Conservation (phyloP, 2,113 vertebrate genomes). For the Cephalopterus ornatus region DNA sequence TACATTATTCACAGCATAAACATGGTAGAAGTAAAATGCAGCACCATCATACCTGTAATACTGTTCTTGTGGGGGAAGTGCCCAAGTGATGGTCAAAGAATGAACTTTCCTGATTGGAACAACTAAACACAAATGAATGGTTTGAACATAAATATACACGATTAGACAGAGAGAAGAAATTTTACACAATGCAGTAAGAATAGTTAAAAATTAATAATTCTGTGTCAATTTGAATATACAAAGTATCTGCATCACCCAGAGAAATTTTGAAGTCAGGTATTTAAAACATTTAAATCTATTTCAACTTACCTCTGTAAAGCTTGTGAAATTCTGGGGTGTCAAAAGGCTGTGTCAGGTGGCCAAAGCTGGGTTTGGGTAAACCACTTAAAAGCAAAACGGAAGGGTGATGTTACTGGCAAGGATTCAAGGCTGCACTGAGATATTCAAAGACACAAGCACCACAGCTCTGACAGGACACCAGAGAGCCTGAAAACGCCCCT, state of each 20-base stretch:
- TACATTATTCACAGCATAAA: background rate
- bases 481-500: background rate
- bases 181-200: background rate
- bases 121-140: slow-evolving; percentile 76
- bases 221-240: too few relatives aligned
- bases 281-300: background rate
- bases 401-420: background rate
- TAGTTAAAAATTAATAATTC: too few relatives aligned
- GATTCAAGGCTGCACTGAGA: background rate
- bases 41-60: slow-evolving; percentile 84
- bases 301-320: slow-evolving; percentile 88
- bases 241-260: background rate
- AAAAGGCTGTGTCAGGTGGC: slow-evolving; percentile 87
- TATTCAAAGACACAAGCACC: background rate
- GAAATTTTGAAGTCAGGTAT: background rate
- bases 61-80: slow-evolving; percentile 88
- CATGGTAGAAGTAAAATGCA: background rate
- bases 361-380: slow-evolving; percentile 84
- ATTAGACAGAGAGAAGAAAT: background rate
- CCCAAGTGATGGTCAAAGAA: slow-evolving; percentile 92
- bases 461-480: background rate
- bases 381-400: slow-evolving; percentile 76
- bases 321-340: slow-evolving; percentile 90
- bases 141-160: background rate
- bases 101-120: slow-evolving; percentile 94